Conservation (phyloP, 2,113 vertebrate genomes). For the Gopherus evgoodei region DNA sequence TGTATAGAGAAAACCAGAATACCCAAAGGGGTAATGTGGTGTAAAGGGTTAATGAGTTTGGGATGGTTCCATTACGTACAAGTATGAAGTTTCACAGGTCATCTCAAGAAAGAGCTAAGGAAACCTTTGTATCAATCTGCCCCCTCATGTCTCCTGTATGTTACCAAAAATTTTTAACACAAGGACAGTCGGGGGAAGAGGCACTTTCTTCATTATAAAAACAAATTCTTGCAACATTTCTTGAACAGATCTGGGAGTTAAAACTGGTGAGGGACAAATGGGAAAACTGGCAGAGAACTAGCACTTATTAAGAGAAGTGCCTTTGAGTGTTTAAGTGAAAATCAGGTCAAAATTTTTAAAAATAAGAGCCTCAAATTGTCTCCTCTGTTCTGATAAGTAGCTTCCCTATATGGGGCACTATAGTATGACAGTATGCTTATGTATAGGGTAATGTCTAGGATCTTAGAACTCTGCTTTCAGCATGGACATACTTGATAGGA, state of each 20-base stretch:
- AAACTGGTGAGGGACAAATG: not conserved
- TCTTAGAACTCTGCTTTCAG: accelerated
- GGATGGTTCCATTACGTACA: not conserved
- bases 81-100: not conserved
- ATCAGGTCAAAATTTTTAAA: slow-evolving; percentile 28
- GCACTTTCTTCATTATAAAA: not conserved
- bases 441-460: not conserved
- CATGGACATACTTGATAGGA: not conserved
- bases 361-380: not conserved
- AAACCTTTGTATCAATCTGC: not conserved
- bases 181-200: not conserved
- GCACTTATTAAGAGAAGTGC: not conserved
- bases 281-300: not conserved
- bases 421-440: not conserved
- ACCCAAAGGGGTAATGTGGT: not conserved
- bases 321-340: slow-evolving; percentile 15
- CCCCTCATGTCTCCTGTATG: not conserved
- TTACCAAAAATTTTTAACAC: accelerated
- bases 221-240: not conserved
- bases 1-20: not conserved
- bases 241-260: not conserved
- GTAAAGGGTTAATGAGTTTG: not conserved
- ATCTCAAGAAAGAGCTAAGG: not conserved
- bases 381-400: not conserved
- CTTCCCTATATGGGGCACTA: not conserved